Percentiles rank a stretch among this genome's conserved stretches.
phyloP scores from a whole-genome alignment of 2,113 vertebrate species.

The Paramisgurnus dabryanus region DNA sequence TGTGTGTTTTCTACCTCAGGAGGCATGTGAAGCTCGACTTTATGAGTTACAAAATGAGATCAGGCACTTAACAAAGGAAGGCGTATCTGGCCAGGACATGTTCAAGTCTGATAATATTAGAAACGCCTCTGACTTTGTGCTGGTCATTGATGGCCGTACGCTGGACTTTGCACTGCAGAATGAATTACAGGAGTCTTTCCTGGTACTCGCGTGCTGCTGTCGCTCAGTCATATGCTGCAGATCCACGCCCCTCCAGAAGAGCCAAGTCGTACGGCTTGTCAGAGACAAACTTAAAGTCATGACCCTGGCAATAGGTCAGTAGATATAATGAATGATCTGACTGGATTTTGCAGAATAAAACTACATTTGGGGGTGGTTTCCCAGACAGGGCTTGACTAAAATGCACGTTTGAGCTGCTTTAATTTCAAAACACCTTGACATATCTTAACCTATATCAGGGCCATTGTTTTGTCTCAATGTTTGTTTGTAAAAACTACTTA shows the following conservation, averaged over 20 bases:
- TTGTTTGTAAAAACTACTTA: no score
- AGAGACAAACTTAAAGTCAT: slow-evolving; percentile 76
- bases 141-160: slow-evolving; percentile 81
- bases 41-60: slow-evolving; percentile 73
- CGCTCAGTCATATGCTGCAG: slow-evolving; percentile 83
- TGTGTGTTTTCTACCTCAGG: slow-evolving; percentile 67
- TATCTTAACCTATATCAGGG: no score
- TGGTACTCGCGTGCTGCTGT: slow-evolving; percentile 74
- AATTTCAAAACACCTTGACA: no score
- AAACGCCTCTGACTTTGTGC: slow-evolving; percentile 60
- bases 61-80: slow-evolving; percentile 23
- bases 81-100: neutral
- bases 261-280: slow-evolving; percentile 79
- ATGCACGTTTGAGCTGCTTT: no score
- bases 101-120: no score
- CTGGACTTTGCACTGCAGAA: slow-evolving; percentile 79
- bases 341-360: neutral
- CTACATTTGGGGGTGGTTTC: neutral
- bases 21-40: slow-evolving; percentile 77
- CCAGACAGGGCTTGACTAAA: no score
- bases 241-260: slow-evolving; percentile 86
- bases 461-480: neutral
- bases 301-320: slow-evolving; percentile 83
- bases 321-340: neutral
- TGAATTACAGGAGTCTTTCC: slow-evolving; percentile 71